phyloP scores from a whole-genome alignment of 2,888 invertebrate species.

The Suillia variegata region DNA sequence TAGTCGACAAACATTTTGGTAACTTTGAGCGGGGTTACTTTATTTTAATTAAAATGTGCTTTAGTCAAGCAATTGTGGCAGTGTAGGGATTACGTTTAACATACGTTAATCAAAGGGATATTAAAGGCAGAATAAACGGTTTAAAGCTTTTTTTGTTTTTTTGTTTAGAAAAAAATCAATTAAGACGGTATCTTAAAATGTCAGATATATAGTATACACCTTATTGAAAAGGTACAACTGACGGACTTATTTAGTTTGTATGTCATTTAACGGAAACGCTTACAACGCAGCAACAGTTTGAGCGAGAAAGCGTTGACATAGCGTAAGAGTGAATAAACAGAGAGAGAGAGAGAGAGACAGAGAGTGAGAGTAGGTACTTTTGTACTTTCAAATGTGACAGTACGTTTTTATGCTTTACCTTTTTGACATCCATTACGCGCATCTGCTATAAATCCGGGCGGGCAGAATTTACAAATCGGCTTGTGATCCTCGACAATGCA shows the following conservation, averaged over 20 bases:
- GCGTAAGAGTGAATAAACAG: conserved; percentile 20
- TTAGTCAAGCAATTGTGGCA: conserved; percentile 14
- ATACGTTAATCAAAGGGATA: background rate
- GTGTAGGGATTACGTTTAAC: conserved; percentile 9
- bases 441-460: conserved; percentile 90
- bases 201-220: too few species aligned
- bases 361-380: conserved; percentile 38
- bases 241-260: too few species aligned
- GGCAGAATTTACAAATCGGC: conserved; percentile 95
- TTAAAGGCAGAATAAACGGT: background rate
- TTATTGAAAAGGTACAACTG: too few species aligned
- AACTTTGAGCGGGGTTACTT: conserved; percentile 22
- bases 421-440: conserved; percentile 92
- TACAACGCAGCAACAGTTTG: conserved; percentile 8
- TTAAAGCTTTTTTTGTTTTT: background rate
- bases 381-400: conserved; percentile 28
- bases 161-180: too few species aligned
- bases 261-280: background rate
- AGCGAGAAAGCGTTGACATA: conserved; percentile 16
- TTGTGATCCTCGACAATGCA: conserved; percentile 95
- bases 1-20: background rate
- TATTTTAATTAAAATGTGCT: conserved; percentile 30
- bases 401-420: conserved; percentile 76
- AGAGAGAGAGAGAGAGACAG: conserved; percentile 29
- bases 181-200: too few species aligned